Percentiles rank a stretch among this genome's conserved stretches.
Conservation (phyloP, 1,140 invertebrate species). For the Streblospio benedicti region DNA sequence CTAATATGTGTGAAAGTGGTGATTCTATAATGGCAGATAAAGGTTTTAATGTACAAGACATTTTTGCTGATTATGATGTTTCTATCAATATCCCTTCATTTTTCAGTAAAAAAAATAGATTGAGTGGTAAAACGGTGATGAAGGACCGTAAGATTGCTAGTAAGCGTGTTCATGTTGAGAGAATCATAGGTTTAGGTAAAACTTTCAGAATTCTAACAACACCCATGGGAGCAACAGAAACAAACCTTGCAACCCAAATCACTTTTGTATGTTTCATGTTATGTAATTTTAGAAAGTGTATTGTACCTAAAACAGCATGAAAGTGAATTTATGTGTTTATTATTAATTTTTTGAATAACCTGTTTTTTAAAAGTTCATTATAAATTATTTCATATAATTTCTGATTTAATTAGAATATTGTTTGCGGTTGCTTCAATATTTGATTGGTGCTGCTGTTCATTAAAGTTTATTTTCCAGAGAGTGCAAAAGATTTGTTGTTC, state of each 20-base stretch:
- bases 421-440: too few species aligned
- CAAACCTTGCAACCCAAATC: conserved; percentile 12
- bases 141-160: conserved; percentile 17
- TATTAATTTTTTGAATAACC: too few species aligned
- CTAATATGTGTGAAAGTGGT: conserved; percentile 7
- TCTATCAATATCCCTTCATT: conserved; percentile 17
- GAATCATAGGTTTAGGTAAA: conserved; percentile 20
- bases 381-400: too few species aligned
- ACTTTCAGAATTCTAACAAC: conserved; percentile 20
- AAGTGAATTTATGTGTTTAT: neutral
- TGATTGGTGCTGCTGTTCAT: too few species aligned
- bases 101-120: conserved; percentile 17
- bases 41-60: conserved; percentile 22
- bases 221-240: conserved; percentile 6
- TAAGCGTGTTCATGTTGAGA: conserved; percentile 23
- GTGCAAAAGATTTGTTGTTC: too few species aligned
- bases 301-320: conserved; percentile 19
- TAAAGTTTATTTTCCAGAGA: too few species aligned
- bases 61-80: conserved; percentile 20
- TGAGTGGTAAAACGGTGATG: conserved; percentile 14
- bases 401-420: too few species aligned
- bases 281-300: conserved; percentile 19
- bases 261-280: conserved; percentile 16
- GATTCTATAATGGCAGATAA: conserved; percentile 23
- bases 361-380: too few species aligned